Conservation (phyloP, 2,113 vertebrate species). For the Coryphaenoides rupestris region DNA sequence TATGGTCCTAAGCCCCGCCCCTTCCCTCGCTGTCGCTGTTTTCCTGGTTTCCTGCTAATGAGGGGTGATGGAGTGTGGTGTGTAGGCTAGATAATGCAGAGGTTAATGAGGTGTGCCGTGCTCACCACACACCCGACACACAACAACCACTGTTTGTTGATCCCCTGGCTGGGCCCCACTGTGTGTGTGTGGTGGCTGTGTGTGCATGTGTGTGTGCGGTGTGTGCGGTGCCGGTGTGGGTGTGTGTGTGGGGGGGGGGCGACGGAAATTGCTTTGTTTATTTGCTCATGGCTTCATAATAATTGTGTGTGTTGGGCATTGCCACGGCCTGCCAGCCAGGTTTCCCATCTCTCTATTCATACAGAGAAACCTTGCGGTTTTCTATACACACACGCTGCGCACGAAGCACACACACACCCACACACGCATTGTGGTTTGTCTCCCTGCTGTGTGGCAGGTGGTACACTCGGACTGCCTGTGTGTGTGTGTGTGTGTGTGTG, state of each 20-base stretch:
- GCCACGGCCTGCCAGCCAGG: background rate
- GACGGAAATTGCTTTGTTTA: background rate
- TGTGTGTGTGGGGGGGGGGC: background rate
- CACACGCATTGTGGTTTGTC: background rate
- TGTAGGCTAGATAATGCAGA: conserved; percentile 55
- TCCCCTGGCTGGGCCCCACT: conserved; percentile 37
- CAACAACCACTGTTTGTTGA: no score
- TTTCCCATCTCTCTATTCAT: background rate
- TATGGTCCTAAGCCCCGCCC: no score
- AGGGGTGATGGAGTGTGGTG: conserved; percentile 58
- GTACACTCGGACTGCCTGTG: no score
- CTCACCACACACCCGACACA: no score
- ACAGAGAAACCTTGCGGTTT: no score
- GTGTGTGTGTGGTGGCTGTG: conserved; percentile 7
- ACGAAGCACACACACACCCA: background rate
- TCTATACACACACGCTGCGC: no score
- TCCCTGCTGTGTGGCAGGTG: background rate
- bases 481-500: background rate
- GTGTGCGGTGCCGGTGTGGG: background rate
- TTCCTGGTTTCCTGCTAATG: conserved; percentile 35
- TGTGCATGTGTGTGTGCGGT: conserved; percentile 25
- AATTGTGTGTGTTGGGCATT: background rate
- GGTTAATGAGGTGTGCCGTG: conserved; percentile 62
- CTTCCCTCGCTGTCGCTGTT: no score
- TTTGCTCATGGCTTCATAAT: background rate